Percentiles rank a stretch among this genome's conserved stretches.
Evolutionary conservation across 2,113 vertebrate genomes (phyloP).

Genomic region (Heteronetta atricapilla): DNA sequence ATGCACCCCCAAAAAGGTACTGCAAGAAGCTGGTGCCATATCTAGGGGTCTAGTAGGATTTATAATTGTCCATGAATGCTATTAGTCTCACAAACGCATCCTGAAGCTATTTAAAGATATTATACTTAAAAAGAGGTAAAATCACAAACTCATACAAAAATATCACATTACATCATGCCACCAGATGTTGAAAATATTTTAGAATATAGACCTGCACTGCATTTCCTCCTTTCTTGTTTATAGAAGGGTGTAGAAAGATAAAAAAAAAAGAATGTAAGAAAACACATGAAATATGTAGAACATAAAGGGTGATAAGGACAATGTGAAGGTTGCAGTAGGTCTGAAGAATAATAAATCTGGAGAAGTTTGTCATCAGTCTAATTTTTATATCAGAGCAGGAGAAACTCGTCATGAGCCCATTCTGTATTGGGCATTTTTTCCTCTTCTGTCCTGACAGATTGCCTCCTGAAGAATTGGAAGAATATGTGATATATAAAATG

Average conservation of each 20-base stretch:
- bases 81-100: background rate
- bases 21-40: background rate
- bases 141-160: background rate
- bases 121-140: background rate
- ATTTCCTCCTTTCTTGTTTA: background rate
- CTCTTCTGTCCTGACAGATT: background rate
- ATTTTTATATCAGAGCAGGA: background rate
- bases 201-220: background rate
- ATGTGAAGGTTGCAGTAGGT: background rate
- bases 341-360: background rate
- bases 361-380: background rate
- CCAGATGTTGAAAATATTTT: background rate
- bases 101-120: background rate
- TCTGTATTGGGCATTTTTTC: background rate
- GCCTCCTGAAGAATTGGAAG: background rate
- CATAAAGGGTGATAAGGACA: background rate
- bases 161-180: background rate
- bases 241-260: background rate
- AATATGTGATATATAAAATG: background rate
- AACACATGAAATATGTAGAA: background rate
- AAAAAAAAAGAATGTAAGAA: background rate
- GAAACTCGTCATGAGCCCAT: background rate
- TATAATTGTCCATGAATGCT: background rate
- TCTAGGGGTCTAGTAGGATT: background rate
- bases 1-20: fast-evolving